Conservation (phyloP, 2,113 vertebrate genomes). For the Labeo catla region DNA sequence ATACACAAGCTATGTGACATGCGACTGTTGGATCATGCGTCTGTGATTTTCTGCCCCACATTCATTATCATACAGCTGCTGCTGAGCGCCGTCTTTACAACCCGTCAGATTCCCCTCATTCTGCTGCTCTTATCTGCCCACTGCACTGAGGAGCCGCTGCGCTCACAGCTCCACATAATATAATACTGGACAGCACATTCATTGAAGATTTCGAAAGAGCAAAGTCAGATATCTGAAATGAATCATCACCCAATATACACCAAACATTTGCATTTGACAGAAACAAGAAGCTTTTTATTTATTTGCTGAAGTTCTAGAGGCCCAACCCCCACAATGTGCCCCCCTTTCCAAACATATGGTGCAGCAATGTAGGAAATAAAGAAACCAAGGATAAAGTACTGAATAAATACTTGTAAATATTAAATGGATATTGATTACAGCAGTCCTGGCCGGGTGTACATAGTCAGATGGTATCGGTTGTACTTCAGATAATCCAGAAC, state of each 20-base stretch:
- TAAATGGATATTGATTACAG: slow-evolving; percentile 59
- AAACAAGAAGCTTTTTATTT: slow-evolving; percentile 13
- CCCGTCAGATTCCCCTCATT: slow-evolving; percentile 60
- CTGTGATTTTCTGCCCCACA: slow-evolving; percentile 34
- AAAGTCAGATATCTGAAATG: background rate
- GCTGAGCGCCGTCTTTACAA: slow-evolving; percentile 57
- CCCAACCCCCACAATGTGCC: background rate
- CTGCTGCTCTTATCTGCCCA: slow-evolving; percentile 54
- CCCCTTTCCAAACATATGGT: slow-evolving; percentile 5
- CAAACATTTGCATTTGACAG: slow-evolving; percentile 1
- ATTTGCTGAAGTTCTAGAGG: background rate
- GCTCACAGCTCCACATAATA: slow-evolving; percentile 34
- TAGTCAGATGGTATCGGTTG: slow-evolving; percentile 85
- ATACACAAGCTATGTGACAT: slow-evolving; percentile 32
- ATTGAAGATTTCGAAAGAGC: background rate
- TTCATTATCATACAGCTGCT: slow-evolving; percentile 93
- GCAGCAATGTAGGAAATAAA: background rate
- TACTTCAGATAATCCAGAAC: slow-evolving; percentile 79
- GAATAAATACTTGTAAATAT: slow-evolving; percentile 6
- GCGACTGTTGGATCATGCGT: slow-evolving; percentile 15
- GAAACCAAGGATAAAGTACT: background rate
- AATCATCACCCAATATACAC: background rate
- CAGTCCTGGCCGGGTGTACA: slow-evolving; percentile 80
- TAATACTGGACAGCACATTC: background rate
- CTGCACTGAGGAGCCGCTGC: slow-evolving; percentile 19